A percentile compares a stretch with the other conserved stretches of the same genome.
Conservation (phyloP, 1,140 invertebrate genomes). For the Antheraea mylitta region DNA sequence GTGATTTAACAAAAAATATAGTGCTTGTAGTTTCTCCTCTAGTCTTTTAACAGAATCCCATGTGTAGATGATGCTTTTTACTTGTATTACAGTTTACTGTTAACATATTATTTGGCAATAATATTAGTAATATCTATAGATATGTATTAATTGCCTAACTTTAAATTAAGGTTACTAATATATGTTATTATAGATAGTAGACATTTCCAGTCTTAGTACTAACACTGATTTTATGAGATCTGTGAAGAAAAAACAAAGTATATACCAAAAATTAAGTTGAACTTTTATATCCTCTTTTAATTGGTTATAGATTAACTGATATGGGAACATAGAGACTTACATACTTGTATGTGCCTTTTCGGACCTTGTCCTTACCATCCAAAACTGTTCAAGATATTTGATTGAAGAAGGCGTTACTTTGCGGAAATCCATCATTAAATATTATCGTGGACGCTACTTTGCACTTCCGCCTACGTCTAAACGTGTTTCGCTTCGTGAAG, state of each 20-base stretch:
- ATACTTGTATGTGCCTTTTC: slow-evolving; percentile 53
- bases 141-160: slow-evolving; percentile 4
- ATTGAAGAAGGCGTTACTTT: no score
- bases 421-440: no score
- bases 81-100: background rate
- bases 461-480: no score
- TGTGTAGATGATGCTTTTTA: background rate
- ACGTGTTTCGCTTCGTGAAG: no score
- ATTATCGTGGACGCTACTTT: no score
- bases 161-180: slow-evolving; percentile 1
- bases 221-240: slow-evolving; percentile 4
- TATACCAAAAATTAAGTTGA: slow-evolving; percentile 28
- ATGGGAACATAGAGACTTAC: slow-evolving; percentile 19
- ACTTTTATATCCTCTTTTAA: slow-evolving; percentile 1
- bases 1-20: background rate
- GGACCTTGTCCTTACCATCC: slow-evolving; percentile 54
- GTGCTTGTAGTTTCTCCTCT: slow-evolving; percentile 3
- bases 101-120: background rate
- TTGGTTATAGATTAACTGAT: background rate
- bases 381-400: slow-evolving; percentile 31
- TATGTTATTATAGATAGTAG: background rate
- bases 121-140: background rate
- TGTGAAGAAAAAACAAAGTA: slow-evolving; percentile 11
- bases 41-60: slow-evolving; percentile 7
- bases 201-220: background rate